phyloP scores from a whole-genome alignment of 2,797 vertebrate species.

The Aselliscus stoliczkanus region DNA sequence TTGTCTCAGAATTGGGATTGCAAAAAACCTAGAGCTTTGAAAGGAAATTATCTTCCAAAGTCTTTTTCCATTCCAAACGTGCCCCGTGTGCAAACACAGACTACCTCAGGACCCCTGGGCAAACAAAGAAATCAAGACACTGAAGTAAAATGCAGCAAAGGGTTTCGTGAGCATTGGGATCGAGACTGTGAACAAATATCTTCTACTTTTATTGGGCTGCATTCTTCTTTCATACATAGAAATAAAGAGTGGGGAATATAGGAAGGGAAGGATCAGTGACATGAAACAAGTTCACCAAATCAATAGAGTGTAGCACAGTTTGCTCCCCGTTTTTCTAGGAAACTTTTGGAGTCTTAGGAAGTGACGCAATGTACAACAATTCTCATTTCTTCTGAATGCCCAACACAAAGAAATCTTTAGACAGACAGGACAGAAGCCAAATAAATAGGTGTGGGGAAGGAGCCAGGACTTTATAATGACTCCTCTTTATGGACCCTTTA shows the following conservation, averaged over 20 bases:
- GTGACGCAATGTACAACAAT: neutral
- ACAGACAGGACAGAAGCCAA: neutral
- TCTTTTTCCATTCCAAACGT: neutral
- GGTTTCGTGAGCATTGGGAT: neutral
- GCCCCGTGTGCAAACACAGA: neutral
- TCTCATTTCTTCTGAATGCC: neutral
- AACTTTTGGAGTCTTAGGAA: neutral
- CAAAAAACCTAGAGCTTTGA: neutral
- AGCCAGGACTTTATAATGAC: neutral
- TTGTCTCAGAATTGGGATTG: neutral
- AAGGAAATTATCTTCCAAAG: constrained; percentile 9
- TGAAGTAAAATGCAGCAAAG: neutral
- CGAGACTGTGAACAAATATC: neutral
- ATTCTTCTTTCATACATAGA: neutral
- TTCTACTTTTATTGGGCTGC: neutral
- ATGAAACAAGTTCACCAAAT: neutral
- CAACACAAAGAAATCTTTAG: neutral
- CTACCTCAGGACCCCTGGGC: neutral
- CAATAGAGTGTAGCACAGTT: neutral
- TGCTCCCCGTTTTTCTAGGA: neutral
- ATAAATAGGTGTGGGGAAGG: neutral
- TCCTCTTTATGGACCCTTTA: neutral
- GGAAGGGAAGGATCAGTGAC: neutral
- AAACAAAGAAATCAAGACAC: constrained; percentile 7
- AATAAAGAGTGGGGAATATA: neutral